These are phyloP conservation scores for Drosophila peninsularis DNA, from an alignment of 2,888 invertebrate genomes.

Conservation along the genomic window DNA sequence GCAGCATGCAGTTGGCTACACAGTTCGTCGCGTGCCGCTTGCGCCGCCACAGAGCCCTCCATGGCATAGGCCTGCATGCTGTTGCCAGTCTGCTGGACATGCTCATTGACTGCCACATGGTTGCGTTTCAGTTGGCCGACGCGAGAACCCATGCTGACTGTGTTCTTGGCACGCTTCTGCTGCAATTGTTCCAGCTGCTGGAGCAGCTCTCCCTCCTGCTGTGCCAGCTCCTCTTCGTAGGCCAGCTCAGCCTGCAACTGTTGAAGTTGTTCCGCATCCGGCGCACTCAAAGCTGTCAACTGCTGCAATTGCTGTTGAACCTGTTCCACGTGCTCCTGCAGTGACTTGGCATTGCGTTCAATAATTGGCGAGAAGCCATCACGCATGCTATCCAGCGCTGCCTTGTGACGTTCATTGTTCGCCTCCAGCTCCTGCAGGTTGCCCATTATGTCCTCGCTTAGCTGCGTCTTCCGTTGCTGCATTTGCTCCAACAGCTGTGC, in stretches of 20 bases:
- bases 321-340: constrained; percentile 57
- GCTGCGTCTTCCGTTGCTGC: constrained; percentile 56
- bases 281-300: constrained; percentile 54
- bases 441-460: constrained; percentile 65
- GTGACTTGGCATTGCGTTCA: constrained; percentile 42
- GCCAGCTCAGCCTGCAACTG: constrained; percentile 55
- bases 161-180: constrained; percentile 76
- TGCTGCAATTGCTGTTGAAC: constrained; percentile 60
- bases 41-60: constrained; percentile 35
- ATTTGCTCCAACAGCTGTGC: constrained; percentile 67
- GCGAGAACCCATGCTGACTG: constrained; percentile 65
- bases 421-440: constrained; percentile 62
- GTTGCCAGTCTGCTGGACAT: constrained; percentile 31
- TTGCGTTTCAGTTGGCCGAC: constrained; percentile 68
- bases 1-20: constrained; percentile 49
- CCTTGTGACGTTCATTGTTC: constrained; percentile 72
- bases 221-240: constrained; percentile 61
- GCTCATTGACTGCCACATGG: constrained; percentile 35
- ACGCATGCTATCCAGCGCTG: constrained; percentile 62
- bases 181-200: constrained; percentile 84
- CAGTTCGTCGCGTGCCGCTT: constrained; percentile 40
- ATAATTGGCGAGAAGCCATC: constrained; percentile 59
- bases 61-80: constrained; percentile 41
- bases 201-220: constrained; percentile 70
- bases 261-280: constrained; percentile 53